Evolutionary conservation across 1,140 invertebrate species (phyloP), one percentile per base, ranked within the genome.

Genomic region (Akabosia matsudoensis): DNA sequence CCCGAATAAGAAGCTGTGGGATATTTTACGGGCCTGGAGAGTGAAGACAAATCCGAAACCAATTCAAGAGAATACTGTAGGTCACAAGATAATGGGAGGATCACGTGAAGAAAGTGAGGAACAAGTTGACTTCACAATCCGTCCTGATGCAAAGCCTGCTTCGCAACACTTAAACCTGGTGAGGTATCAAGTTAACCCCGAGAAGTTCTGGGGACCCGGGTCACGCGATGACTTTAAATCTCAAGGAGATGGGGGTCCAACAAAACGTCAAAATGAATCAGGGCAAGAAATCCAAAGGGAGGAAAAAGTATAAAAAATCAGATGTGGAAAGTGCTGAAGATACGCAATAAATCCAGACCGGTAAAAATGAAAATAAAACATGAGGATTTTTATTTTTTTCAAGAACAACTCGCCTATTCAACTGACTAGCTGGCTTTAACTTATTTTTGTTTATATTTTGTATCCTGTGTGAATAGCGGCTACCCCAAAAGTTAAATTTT

Each of bases 391-490:
- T 45, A 10, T 45, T 45, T 10, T 7, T 45, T 45, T 45, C 37
- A 45, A 45, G 7, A 45, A 10, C 7, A 45, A 45, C 18, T 45
- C 18, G n/a, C n/a, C n/a, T n/a, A n/a, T n/a, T n/a, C n/a, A n/a
- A 45, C 7, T 45, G 37, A 45, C 37, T 45, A 45, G 7, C 18
- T 45, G 37, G 37, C 7, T 45, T 10, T 45, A 18, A 45, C 37
- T 45, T 45, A 56, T 56, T 56, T 56, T n/a, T 22, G 10, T 7
- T 87, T 85, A 91, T 73, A 91, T 83, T 86, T 98, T 98, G 84
- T 95, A 97, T 51, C 95, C 97, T 28, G 93, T 96, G 86, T 98
- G 96, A 83, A 99, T 97, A 33, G 95, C 91, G 74, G 93, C 92
- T 2, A 97, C 87, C 54, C 97, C 97, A 84, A 93, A 91, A 14